These are phyloP conservation scores for Otolemur crassicaudatus DNA, from an alignment of 2,797 vertebrate genomes.

Conservation along the genomic window DNA sequence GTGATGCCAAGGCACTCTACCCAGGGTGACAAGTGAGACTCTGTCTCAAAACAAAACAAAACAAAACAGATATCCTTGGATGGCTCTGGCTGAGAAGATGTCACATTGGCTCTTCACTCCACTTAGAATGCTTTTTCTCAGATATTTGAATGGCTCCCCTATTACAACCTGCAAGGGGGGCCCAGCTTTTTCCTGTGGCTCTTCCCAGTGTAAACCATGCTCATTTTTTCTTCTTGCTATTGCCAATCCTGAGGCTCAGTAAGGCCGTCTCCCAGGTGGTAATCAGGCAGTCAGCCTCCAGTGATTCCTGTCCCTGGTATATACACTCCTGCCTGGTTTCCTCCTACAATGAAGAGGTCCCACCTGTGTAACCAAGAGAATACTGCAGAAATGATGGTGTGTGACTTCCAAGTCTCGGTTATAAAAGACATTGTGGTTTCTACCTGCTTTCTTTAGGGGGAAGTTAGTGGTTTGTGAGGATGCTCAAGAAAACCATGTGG, in stretches of 20 bases:
- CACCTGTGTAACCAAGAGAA: neutral
- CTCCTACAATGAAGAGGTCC: neutral
- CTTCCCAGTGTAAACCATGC: neutral
- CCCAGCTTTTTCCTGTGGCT: neutral
- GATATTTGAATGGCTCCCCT: neutral
- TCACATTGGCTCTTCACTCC: neutral
- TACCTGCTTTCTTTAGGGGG: neutral
- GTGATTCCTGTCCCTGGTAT: neutral
- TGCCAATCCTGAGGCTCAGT: neutral
- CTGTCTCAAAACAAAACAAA: too few relatives aligned
- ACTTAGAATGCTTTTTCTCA: neutral
- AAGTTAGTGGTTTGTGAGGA: neutral
- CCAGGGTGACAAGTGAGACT: too few relatives aligned
- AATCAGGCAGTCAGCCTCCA: neutral
- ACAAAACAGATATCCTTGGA: neutral
- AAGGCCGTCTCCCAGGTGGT: neutral
- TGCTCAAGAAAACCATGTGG: neutral
- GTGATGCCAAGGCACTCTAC: too few relatives aligned
- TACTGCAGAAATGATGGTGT: neutral
- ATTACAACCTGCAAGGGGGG: neutral
- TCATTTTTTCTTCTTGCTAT: neutral
- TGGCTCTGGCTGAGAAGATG: neutral
- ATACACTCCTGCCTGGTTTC: neutral
- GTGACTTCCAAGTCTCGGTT: neutral
- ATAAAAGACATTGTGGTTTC: neutral